Percentiles rank a stretch among this genome's conserved stretches.
Conservation (phyloP, 2,797 vertebrate species). For the Saguinus oedipus region DNA sequence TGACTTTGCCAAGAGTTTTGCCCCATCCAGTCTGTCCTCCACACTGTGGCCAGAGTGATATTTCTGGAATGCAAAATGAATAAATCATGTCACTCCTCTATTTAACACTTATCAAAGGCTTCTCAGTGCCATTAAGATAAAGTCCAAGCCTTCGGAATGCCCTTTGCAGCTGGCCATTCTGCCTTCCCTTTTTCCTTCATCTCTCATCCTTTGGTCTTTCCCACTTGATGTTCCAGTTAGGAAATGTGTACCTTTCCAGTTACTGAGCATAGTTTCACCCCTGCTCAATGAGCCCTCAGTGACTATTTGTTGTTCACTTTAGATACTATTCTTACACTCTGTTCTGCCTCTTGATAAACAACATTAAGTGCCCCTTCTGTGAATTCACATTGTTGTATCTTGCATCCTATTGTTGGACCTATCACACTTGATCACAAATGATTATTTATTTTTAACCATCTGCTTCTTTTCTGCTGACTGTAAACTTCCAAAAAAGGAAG, state of each 20-base stretch:
- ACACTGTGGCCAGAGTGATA: background rate
- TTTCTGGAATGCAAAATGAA: slow-evolving; percentile 20
- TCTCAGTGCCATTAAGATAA: slow-evolving; percentile 12
- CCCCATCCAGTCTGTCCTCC: background rate
- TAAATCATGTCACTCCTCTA: slow-evolving; percentile 10
- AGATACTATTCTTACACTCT: background rate
- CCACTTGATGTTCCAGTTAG: background rate
- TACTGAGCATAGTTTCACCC: slow-evolving; percentile 10
- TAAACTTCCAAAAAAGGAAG: background rate
- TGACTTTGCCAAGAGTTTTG: background rate
- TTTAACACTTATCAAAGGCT: slow-evolving; percentile 34
- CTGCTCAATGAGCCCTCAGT: background rate
- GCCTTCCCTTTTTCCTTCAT: background rate
- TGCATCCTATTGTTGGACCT: background rate
- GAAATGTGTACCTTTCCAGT: background rate
- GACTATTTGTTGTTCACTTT: background rate
- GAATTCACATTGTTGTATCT: background rate
- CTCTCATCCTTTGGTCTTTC: background rate
- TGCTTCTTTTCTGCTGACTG: background rate
- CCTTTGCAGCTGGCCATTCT: background rate
- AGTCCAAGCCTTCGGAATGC: background rate
- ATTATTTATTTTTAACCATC: background rate
- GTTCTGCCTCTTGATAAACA: background rate
- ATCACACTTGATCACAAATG: background rate
- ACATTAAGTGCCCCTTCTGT: background rate